Conservation (phyloP, 2,113 vertebrate species). For the Neopipo cinnamomea region DNA sequence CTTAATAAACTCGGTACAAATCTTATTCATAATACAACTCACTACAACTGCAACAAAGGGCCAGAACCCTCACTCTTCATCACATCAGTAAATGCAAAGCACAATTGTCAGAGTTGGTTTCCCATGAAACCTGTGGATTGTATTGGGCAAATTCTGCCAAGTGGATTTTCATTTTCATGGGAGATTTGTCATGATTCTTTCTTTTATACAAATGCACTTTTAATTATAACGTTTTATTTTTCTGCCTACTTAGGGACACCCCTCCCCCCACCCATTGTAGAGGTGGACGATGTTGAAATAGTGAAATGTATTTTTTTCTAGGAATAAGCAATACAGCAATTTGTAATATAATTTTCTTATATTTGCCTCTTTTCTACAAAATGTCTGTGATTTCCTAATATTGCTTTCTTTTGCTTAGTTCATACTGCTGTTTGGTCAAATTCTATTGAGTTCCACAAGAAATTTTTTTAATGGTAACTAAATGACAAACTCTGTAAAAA, state of each 20-base stretch:
- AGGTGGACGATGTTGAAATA: not conserved
- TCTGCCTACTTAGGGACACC: not conserved
- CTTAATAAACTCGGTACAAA: not conserved
- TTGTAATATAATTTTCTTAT: not conserved
- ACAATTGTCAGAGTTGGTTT: not conserved
- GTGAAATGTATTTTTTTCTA: not conserved
- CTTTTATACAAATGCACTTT: not conserved
- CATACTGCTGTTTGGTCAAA: not conserved
- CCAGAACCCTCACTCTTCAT: not conserved
- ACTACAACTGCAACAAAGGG: not conserved
- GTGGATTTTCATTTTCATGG: not conserved
- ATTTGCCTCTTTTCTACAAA: not conserved
- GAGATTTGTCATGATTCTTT: not conserved
- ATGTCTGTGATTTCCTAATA: not conserved
- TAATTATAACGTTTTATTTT: not conserved
- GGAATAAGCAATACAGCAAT: not conserved
- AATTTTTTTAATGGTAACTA: not conserved
- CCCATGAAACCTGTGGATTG: not conserved
- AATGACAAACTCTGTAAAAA: not conserved
- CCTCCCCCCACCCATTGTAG: not conserved
- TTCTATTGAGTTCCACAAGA: not conserved
- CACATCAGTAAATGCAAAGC: not conserved
- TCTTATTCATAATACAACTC: not conserved
- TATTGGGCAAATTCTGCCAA: not conserved
- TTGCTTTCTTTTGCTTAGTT: not conserved